Base-by-base conservation (phyloP, 2,888 invertebrate species). In the Lathronympha strigana region DNA sequence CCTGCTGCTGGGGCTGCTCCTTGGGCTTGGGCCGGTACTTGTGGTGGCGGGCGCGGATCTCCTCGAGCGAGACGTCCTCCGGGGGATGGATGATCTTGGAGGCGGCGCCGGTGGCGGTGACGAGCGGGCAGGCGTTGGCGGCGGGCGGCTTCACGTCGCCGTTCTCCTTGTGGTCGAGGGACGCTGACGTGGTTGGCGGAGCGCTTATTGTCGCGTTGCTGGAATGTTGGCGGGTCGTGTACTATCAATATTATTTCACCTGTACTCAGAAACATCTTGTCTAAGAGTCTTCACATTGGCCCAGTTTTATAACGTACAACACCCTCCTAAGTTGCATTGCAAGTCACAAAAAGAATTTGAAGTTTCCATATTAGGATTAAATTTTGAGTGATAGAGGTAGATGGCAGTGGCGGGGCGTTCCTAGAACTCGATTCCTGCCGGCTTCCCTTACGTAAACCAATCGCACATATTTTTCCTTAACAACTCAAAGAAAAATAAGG, bases 11-110 rank as follows among this genome's bases (percentile, higher is more conserved):
- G 8, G 73, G 72, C 67, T 33, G 71, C 47, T 85, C 87, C 0
- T 82, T 83, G 53, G 89, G 84, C 49, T 79, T 81, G 1, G 88
- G 84, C 2, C 93, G 93, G 81, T 97, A 97, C 78, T 95, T 95
- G 9, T 94, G 87, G 76, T 93, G 90, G 57, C 96, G 90, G 8
- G 97, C 95, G 55, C 96, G 92, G 72, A 96, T 94, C 88, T 98
- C 97, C 83, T 97, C 97, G 83, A 97, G 81, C 31, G 98, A 98
- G 61, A 98, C 94, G 86, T 98, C 98, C 84, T 98, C 98, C 0
- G 97, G 95, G 0, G 98, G 98, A 87, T 98, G 98, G 73, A 98
- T 94, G 63, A 98, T 98, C 89, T 96, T 96, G 78, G 97, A 96
- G 40, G 96, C 95, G 5, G 97, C 95, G 47, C 97, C 96, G 5